A percentile compares a stretch with the other conserved stretches of the same genome.
These are phyloP conservation scores for Buceros bicornis DNA, from an alignment of 2,797 vertebrate genomes.

Conservation along the genomic window DNA sequence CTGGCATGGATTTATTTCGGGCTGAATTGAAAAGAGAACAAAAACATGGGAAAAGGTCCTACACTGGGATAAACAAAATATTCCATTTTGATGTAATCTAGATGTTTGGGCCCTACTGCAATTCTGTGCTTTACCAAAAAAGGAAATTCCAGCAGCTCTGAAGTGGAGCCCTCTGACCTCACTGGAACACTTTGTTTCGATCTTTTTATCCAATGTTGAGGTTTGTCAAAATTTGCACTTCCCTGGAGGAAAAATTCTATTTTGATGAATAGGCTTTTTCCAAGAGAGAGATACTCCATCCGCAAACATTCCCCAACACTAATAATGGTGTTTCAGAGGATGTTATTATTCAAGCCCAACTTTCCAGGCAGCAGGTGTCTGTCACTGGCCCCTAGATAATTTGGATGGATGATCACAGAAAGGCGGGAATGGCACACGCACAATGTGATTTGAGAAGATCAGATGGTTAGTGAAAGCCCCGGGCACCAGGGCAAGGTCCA, in stretches of 20 bases:
- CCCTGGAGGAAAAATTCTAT: not conserved
- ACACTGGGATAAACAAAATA: not conserved
- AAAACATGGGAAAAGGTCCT: conserved; percentile 39
- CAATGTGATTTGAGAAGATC: not conserved
- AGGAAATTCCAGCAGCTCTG: conserved; percentile 44
- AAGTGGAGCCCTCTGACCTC: conserved; percentile 21
- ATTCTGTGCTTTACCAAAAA: not conserved
- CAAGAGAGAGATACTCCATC: not conserved
- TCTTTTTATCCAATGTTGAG: not conserved
- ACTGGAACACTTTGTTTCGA: not conserved
- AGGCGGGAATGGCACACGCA: not conserved
- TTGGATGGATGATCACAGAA: not conserved
- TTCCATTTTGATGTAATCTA: not conserved
- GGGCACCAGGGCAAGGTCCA: not conserved
- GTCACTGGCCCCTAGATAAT: not conserved
- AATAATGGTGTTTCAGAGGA: not conserved
- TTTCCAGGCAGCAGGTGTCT: conserved; percentile 29
- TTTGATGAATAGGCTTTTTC: conserved; percentile 10
- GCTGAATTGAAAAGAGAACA: conserved; percentile 1
- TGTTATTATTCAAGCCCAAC: not conserved
- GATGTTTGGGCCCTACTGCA: not conserved
- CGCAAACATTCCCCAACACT: not conserved
- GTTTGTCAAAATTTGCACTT: conserved; percentile 3
- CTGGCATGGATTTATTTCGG: not conserved
- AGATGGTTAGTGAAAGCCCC: not conserved